A percentile compares a stretch with the other conserved stretches of the same genome.
Evolutionary conservation across 2,797 vertebrate genomes (phyloP).

Genomic region (Thaleichthys pacificus): DNA sequence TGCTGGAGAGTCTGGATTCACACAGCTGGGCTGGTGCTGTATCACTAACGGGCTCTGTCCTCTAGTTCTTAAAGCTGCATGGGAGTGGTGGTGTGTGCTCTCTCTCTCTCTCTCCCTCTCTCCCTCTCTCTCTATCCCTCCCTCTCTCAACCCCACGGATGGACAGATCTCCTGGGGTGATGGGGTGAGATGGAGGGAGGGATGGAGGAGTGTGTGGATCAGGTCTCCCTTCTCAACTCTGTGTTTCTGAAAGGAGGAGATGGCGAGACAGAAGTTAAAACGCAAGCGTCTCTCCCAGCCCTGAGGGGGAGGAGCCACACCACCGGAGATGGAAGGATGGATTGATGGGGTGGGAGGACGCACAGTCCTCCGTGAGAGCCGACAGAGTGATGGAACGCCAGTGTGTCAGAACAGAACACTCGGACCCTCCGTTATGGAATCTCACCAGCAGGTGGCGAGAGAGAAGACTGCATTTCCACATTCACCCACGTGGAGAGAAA

Average conservation of each 20-base stretch:
- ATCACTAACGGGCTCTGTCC: conserved; percentile 63
- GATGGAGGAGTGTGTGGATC: conserved; percentile 49
- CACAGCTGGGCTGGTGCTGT: conserved; percentile 36
- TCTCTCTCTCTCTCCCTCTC: not conserved
- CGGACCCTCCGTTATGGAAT: conserved; percentile 47
- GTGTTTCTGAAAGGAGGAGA: conserved; percentile 77
- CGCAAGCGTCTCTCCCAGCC: conserved; percentile 78
- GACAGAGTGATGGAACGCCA: conserved; percentile 41
- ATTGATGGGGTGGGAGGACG: conserved; percentile 33
- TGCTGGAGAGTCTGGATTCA: conserved; percentile 15
- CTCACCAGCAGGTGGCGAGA: conserved; percentile 53
- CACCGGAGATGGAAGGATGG: not conserved
- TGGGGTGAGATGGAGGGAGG: conserved; percentile 11
- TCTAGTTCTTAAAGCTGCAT: conserved; percentile 49
- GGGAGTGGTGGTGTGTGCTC: conserved; percentile 46
- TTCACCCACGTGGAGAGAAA: conserved; percentile 40
- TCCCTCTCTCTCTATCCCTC: not conserved
- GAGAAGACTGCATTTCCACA: conserved; percentile 53
- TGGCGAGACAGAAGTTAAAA: conserved; percentile 74
- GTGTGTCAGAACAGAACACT: conserved; percentile 53
- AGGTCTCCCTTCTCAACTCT: conserved; percentile 62
- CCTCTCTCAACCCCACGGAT: conserved; percentile 20
- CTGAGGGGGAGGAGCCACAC: conserved; percentile 50
- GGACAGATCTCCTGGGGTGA: conserved; percentile 43
- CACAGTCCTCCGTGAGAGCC: conserved; percentile 35